Evolutionary conservation across 2,888 invertebrate species (phyloP).

Genomic region (Theretra japonica): DNA sequence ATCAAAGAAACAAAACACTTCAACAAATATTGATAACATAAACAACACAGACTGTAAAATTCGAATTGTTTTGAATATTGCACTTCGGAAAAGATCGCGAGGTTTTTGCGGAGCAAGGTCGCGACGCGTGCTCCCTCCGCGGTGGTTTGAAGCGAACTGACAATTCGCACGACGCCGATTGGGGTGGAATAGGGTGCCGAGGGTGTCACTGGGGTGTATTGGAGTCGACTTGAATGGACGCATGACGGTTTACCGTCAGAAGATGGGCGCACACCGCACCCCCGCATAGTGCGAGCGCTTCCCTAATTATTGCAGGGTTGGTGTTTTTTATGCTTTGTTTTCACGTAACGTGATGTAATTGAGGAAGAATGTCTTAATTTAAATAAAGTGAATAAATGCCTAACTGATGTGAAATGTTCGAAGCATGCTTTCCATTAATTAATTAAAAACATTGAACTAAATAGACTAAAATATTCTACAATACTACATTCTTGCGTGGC

Average conservation of each 20-base stretch:
- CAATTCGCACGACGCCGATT: conserved; percentile 52
- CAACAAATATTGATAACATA: conserved; percentile 44
- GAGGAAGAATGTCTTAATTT: conserved; percentile 7
- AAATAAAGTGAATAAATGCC: neutral
- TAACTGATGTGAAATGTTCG: neutral
- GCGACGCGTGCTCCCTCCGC: conserved; percentile 50
- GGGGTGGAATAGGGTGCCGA: conserved; percentile 64
- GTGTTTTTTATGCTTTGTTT: conserved; percentile 32
- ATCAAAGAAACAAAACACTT: conserved; percentile 47
- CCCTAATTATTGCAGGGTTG: conserved; percentile 52
- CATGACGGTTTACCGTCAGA: conserved; percentile 39
- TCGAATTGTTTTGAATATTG: conserved; percentile 66
- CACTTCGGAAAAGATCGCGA: conserved; percentile 75
- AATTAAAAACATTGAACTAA: neutral
- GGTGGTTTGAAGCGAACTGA: conserved; percentile 66
- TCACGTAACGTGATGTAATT: conserved; percentile 28
- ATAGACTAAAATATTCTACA: too few relatives aligned
- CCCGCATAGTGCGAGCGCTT: conserved; percentile 46
- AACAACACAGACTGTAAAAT: conserved; percentile 55
- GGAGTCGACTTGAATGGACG: conserved; percentile 58
- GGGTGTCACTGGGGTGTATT: conserved; percentile 45
- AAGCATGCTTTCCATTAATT: neutral
- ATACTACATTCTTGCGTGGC: too few relatives aligned
- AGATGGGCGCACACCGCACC: conserved; percentile 40
- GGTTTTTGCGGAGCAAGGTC: conserved; percentile 44